These are phyloP conservation scores for Temnothorax unifasciatus DNA, from an alignment of 2,888 invertebrate species.

Conservation along the genomic window DNA sequence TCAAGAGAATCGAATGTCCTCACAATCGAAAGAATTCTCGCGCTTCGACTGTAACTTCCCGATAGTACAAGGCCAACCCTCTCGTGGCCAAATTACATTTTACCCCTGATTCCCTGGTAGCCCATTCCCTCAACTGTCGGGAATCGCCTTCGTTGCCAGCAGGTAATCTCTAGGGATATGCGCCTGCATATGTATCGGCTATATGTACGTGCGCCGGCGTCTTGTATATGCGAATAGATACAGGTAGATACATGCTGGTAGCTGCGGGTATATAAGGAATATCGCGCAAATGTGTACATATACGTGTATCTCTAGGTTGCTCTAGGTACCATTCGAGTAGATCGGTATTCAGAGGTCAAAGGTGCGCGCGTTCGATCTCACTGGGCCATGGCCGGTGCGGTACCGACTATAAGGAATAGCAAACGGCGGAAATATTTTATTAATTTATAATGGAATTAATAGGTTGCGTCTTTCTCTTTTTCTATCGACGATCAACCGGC, in stretches of 20 bases:
- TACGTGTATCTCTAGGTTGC: conserved; percentile 15
- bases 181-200: conserved; percentile 56
- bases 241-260: background rate
- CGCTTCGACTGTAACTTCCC: conserved; percentile 59
- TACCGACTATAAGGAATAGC: conserved; percentile 66
- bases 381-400: conserved; percentile 76
- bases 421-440: conserved; percentile 79
- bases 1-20: background rate
- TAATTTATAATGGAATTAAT: conserved; percentile 76
- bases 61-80: conserved; percentile 46
- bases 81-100: conserved; percentile 67
- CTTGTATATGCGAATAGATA: conserved; percentile 38
- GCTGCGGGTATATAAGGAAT: conserved; percentile 38
- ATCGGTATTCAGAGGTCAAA: conserved; percentile 20
- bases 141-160: conserved; percentile 57
- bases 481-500: background rate
- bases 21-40: conserved; percentile 31
- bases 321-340: conserved; percentile 41
- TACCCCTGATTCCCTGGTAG: conserved; percentile 58
- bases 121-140: conserved; percentile 25
- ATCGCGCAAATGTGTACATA: conserved; percentile 30
- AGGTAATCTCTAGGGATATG: conserved; percentile 70
- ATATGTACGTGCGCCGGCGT: conserved; percentile 12
- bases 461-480: conserved; percentile 1
- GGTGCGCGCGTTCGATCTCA: conserved; percentile 69